Evolutionary conservation across 2,113 vertebrate genomes (phyloP).

Genomic region (Lathamus discolor): DNA sequence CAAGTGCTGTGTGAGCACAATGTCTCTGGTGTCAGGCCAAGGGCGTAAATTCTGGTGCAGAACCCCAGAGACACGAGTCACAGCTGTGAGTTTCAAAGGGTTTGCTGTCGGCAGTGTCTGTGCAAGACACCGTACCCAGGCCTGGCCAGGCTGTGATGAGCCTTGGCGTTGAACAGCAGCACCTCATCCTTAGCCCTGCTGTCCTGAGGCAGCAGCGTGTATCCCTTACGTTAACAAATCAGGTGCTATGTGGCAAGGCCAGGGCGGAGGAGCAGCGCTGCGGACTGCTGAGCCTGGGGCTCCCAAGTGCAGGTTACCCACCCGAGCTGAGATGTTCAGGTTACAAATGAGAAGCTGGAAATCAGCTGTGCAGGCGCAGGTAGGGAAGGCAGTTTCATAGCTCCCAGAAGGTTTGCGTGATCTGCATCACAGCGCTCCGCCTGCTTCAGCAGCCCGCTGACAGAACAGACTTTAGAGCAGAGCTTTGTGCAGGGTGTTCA

Average conservation of each 20-base stretch:
- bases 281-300: neutral
- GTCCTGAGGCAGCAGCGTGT: neutral
- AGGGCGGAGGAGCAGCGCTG: neutral
- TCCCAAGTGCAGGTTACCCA: accelerated
- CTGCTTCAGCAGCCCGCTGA: neutral
- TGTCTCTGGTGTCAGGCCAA: neutral
- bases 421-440: neutral
- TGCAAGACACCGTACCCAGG: accelerated
- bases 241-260: accelerated
- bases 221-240: neutral
- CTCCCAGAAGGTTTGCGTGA: neutral
- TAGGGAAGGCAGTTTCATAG: neutral
- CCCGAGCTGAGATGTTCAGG: neutral
- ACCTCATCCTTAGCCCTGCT: accelerated
- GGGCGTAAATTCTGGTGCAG: neutral
- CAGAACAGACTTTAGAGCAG: neutral
- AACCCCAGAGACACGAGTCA: accelerated
- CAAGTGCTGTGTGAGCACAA: neutral
- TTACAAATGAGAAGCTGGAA: neutral
- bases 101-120: neutral
- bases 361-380: accelerated
- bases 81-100: neutral
- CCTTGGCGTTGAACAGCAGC: neutral
- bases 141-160: neutral
- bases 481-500: neutral